Evolutionary conservation across 35 echinoderm and acorn worm species (phyloP), one percentile per base, ranked within the genome.

Genomic region (Apostichopus parvimensis): DNA sequence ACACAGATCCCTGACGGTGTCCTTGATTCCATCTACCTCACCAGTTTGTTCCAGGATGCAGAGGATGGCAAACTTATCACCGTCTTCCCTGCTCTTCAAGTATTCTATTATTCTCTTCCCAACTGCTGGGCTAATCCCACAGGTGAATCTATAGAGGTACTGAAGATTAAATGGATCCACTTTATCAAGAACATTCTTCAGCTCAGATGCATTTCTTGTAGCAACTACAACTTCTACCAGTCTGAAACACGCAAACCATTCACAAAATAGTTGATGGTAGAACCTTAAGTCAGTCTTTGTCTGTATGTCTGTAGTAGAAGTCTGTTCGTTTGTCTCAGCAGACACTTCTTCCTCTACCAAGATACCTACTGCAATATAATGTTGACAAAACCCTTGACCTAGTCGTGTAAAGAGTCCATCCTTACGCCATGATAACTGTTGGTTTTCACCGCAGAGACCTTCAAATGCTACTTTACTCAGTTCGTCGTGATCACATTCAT

Each of bases 91-190:
- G 6, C 6, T 81, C 17, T 45, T n/a, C 26, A 81, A 45, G 26
- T 26, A 81, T 6, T 81, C 26, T 7, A 81, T 81, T 6, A 81
- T 81, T 81, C 28, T 81, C 8, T 81, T 24, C 6, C 20, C 26
- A 17, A 17, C 79, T 14, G 6, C 22, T 5, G 8, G n/a, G 6
- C 13, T 26, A 26, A 81, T 8, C 6, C 79, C 79, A 81, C 79
- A 81, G 1, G 79, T 7, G 17, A 81, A 81, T 13, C 79, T n/a
- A 81, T 81, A 81, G 4, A 81, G n/a, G 54, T 81, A 81, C 22
- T 81, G 79, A 6, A 81, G 79, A 26, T 81, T 24, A 56, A 11
- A 81, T 26, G 79, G 79, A 56, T 81, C 79, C 12, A 81, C 5
- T 12, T 56, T 9, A 56, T n/a, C 10, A 5, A 81, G 26, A 9